These are phyloP conservation scores for Coccyzus lansbergi DNA, from an alignment of 2,797 vertebrate species.

Conservation along the genomic window DNA sequence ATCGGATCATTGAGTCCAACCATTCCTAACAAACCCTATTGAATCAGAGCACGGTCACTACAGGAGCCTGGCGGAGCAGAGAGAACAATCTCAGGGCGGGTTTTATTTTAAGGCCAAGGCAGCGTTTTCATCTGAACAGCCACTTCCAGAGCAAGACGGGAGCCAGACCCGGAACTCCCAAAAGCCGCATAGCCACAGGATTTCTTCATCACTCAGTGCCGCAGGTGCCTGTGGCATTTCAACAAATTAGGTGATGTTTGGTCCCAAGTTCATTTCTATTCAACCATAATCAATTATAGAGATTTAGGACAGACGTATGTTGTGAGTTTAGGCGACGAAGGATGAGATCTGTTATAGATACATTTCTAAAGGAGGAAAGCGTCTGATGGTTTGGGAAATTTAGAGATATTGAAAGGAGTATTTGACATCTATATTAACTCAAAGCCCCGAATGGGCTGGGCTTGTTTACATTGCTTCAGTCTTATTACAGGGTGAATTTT, in stretches of 20 bases:
- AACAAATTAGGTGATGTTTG: background rate
- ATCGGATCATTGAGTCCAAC: too few relatives aligned
- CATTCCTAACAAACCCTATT: too few relatives aligned
- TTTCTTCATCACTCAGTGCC: accelerated
- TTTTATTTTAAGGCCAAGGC: background rate
- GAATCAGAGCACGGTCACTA: background rate
- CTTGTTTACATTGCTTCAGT: conserved; percentile 40
- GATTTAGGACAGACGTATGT: background rate
- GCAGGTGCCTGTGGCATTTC: background rate
- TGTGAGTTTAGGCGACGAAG: background rate
- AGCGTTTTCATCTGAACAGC: background rate
- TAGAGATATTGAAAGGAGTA: conserved; percentile 29
- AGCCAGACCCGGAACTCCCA: background rate
- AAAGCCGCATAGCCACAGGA: background rate
- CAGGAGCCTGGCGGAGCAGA: background rate
- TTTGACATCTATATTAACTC: conserved; percentile 61
- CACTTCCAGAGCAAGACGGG: accelerated
- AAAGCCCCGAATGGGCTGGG: conserved; percentile 39
- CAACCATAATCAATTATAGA: background rate
- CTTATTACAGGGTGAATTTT: conserved; percentile 62
- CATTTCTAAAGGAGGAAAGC: background rate
- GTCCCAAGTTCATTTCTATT: background rate
- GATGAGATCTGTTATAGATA: background rate
- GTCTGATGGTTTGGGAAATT: conserved; percentile 35
- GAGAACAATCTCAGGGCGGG: accelerated